Evolutionary conservation across 2,888 invertebrate species (phyloP), one percentile per base, ranked within the genome.

Genomic region (Amaurobius ferox): DNA sequence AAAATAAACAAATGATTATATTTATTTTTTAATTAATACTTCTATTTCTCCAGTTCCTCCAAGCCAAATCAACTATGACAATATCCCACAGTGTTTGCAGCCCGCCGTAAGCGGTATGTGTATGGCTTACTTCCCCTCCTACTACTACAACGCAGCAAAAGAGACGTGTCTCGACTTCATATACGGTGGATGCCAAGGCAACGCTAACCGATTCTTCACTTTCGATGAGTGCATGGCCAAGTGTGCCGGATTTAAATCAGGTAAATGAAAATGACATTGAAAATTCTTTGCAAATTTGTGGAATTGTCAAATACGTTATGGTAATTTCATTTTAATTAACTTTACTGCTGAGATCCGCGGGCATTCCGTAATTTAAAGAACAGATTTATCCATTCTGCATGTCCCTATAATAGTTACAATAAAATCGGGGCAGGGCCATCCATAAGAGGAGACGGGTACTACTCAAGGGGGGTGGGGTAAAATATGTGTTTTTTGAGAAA

Each of bases 131-230:
- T 39, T 78, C 23, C 62, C 30, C 2, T 73, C 73, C 6, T 86
- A 29, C 26, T 86, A 35, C 39, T 86, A 73, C 55, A 79, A 86
- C 23, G 32, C 72, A 9, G 9, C 64, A 0, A 71, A 70, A 5
- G 29, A 61, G 0, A 79, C 61, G 1, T 86, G 86, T 28, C 28
- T 73, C 28, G 7, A 13, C 0, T 86, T 86, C 28, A 28, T 73
- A 6, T 86, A 68, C 13, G 86, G 86, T 0, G 86, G 86, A 0
- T 86, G 86, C 44, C 23, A 29, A 9, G 78, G 79, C 23, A 86
- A 79, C 26, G n/a, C 9, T 0, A 86, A 86, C 67, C 61, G 68
- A 40, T 86, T 86, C 40, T 9, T 28, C 9, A 29, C 73, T 0
- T 55, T 61, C 6, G 73, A 68, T 0, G 68, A 73, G 9, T 86